Evolutionary conservation across 2,888 invertebrate genomes (phyloP).

Genomic region (Stramonita haemastoma): DNA sequence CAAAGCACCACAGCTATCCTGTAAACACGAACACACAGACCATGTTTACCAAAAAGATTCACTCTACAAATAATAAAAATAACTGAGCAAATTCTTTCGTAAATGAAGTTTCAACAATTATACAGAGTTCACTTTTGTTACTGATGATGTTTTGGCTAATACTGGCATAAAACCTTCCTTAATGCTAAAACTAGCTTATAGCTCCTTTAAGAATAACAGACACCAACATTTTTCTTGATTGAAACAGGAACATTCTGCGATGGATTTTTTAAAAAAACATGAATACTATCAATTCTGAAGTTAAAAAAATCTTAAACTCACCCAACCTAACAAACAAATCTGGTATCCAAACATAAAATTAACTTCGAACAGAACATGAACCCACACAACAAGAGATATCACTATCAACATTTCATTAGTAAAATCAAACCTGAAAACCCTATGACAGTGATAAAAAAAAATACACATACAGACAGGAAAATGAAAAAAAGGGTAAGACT

Average conservation of each 20-base stretch:
- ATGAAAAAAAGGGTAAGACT: too few relatives aligned
- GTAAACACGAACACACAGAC: background rate
- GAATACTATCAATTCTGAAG: background rate
- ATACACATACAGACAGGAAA: background rate
- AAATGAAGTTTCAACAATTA: background rate
- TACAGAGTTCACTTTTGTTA: too few relatives aligned
- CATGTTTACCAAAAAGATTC: too few relatives aligned
- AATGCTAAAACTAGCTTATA: background rate
- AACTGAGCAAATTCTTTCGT: background rate
- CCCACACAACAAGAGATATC: too few relatives aligned
- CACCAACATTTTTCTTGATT: background rate
- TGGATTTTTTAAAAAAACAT: background rate
- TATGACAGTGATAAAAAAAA: background rate
- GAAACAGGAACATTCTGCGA: background rate
- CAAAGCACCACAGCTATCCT: conserved; percentile 12
- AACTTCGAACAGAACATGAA: too few relatives aligned
- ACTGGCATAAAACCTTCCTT: background rate
- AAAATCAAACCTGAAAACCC: too few relatives aligned
- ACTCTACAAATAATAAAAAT: background rate
- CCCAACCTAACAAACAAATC: too few relatives aligned
- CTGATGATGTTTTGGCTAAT: too few relatives aligned
- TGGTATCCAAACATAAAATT: too few relatives aligned
- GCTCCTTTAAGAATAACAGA: too few relatives aligned
- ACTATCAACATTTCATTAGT: too few relatives aligned
- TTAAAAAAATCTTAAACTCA: background rate